Base-by-base conservation (phyloP, 2,888 invertebrate genomes). In the Mechanitis messenoides region DNA sequence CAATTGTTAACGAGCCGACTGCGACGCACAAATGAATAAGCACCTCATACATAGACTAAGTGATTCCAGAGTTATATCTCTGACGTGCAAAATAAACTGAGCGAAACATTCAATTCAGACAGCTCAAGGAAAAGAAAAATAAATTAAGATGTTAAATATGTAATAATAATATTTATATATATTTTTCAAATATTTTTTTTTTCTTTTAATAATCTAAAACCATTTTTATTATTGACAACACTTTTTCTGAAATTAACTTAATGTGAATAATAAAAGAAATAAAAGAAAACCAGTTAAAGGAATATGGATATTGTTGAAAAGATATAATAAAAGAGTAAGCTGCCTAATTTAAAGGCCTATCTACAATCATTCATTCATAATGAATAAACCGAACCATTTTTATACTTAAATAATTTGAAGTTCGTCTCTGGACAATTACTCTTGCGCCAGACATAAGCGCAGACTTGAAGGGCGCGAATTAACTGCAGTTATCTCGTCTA, bases 1-100 rank as follows among this genome's bases (percentile, higher is more conserved):
- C 87, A 90, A 90, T 90, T 86, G 90, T 87, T 90, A 90, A 90
- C 90, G 87, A 90, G 89, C 81, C 84, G 82, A 84, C 79, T 83
- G 85, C 85, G 85, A 87, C 86, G 84, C 79, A 80, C 85, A 88
- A 87, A 90, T 90, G 90, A 90, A 87, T 90, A 88, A 88, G 86
- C 82, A 81, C 82, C 81, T 80, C 79, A 75, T 78, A 74, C 85
- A 82, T 79, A 82, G 85, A 83, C 73, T 80, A 83, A 79, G 74
- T 75, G 74, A 78, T 75, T 74, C 74, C 71, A 60, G 60, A 60
- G 42, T 33, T 53, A 45, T 57, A 58, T 45, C 53, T 62, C 60
- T 63, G 68, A 58, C 62, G 56, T 56, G 61, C 63, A 58, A 65
- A 20, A 63, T 62, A 59, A 60, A 61, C 20, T 33, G 33, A 60